Percentiles rank a stretch among this genome's conserved stretches.
Evolutionary conservation across 2,888 invertebrate species (phyloP).

Genomic region (Syrphus vitripennis): DNA sequence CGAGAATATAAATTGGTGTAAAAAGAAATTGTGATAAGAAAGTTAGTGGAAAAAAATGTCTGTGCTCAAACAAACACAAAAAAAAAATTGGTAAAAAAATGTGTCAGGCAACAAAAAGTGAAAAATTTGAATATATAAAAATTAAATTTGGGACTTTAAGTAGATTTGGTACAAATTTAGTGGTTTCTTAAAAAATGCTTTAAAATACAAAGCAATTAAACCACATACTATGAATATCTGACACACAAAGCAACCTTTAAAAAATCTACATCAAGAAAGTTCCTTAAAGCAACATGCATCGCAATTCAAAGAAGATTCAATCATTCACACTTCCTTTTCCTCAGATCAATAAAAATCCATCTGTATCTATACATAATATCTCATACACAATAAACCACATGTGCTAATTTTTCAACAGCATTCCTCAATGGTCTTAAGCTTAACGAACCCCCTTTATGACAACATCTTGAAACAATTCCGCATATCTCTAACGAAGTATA

Average conservation of each 20-base stretch:
- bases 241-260: not conserved
- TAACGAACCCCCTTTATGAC: slow-evolving; percentile 59
- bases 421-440: slow-evolving; percentile 33
- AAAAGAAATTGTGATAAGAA: too few species aligned
- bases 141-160: too few species aligned
- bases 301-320: not conserved
- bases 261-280: not conserved
- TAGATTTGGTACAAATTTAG: too few species aligned
- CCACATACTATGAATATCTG: too few species aligned
- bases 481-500: slow-evolving; percentile 26
- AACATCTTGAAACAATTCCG: slow-evolving; percentile 56
- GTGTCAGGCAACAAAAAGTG: too few species aligned
- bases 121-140: too few species aligned
- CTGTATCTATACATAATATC: not conserved
- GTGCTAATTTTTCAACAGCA: slow-evolving; percentile 69
- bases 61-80: too few species aligned
- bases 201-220: too few species aligned
- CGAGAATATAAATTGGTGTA: too few species aligned
- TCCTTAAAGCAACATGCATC: not conserved
- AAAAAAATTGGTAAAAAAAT: too few species aligned
- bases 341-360: slow-evolving; percentile 6
- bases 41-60: too few species aligned
- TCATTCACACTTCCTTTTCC: slow-evolving; percentile 12
- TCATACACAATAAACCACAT: not conserved
- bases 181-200: too few species aligned